Evolutionary conservation across 2,113 vertebrate species (phyloP).

Genomic region (Chaetodon auriga): DNA sequence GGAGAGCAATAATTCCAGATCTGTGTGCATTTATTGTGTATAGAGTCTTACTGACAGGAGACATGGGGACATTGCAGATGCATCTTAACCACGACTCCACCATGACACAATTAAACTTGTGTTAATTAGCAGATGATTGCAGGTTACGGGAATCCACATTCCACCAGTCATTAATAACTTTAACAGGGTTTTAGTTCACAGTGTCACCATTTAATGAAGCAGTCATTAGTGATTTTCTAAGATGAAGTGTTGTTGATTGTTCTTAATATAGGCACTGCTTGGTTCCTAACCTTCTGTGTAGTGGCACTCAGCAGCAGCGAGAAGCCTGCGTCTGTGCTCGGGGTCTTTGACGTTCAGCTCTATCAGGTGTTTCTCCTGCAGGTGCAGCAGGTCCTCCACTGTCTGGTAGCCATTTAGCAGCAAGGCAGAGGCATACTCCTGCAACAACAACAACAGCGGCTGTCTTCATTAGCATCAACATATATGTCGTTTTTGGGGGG

Average conservation of each 20-base stretch:
- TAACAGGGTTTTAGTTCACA: not conserved
- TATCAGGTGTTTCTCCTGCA: constrained; percentile 93
- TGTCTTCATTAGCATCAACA: not conserved
- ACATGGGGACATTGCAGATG: not conserved
- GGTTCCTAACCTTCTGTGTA: constrained; percentile 89
- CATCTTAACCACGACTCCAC: not conserved
- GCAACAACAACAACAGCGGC: not conserved
- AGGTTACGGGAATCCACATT: not conserved
- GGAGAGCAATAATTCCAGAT: not conserved
- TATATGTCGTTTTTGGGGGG: too few species aligned
- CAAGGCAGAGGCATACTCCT: constrained; percentile 94
- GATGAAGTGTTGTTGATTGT: not conserved
- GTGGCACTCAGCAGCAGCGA: constrained; percentile 89
- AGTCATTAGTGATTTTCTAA: not conserved
- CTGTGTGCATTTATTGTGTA: not conserved
- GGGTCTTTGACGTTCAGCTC: constrained; percentile 93
- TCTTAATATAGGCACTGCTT: not conserved
- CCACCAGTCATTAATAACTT: not conserved
- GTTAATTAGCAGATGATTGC: not conserved
- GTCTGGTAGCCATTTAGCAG: constrained; percentile 95
- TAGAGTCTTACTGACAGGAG: not conserved
- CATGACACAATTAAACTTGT: not conserved
- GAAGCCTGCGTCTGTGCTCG: constrained; percentile 89
- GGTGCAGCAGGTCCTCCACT: constrained; percentile 92
- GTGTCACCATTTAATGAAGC: not conserved